Evolutionary conservation across 2,113 vertebrate genomes (phyloP).

Genomic region (Sylvietta virens): DNA sequence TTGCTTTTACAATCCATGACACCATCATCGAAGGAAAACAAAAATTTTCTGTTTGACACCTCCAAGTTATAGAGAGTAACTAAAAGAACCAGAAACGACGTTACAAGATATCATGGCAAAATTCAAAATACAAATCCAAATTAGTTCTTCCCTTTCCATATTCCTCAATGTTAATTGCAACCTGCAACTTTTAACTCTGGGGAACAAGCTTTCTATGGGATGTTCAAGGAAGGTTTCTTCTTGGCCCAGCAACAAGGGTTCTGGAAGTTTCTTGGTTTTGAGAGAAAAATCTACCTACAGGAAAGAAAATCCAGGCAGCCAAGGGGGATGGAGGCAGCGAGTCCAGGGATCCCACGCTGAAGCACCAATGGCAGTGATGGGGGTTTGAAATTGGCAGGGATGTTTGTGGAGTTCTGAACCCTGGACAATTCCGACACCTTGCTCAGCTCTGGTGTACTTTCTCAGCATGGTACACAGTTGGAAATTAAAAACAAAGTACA

Average conservation of each 20-base stretch:
- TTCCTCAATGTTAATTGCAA: background rate
- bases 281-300: background rate
- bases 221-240: background rate
- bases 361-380: accelerated
- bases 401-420: background rate
- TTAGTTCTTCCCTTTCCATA: background rate
- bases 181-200: background rate
- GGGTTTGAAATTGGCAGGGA: accelerated
- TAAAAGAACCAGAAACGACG: background rate
- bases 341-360: accelerated
- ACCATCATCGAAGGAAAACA: background rate
- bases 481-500: background rate
- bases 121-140: background rate
- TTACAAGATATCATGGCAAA: background rate
- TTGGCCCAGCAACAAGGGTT: background rate
- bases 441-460: background rate
- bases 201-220: background rate
- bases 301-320: background rate
- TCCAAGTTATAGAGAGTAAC: background rate
- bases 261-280: background rate
- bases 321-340: too few species aligned
- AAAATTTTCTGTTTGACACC: background rate
- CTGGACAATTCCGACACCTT: background rate
- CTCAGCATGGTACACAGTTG: accelerated
- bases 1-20: background rate